These are phyloP conservation scores for Heteronetta atricapilla DNA, from an alignment of 2,113 vertebrate genomes.

Conservation along the genomic window DNA sequence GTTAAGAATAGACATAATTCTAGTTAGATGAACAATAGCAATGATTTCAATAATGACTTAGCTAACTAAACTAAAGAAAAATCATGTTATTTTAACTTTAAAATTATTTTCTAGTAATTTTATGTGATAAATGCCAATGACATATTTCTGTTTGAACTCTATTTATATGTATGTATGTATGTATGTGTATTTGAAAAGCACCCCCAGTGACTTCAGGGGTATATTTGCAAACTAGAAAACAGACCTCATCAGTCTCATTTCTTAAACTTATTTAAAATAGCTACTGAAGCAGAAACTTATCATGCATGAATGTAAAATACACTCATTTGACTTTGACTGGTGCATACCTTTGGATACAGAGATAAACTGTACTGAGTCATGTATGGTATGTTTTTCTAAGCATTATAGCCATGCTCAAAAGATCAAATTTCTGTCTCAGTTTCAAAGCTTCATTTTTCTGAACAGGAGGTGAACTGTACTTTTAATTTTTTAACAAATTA, in stretches of 20 bases:
- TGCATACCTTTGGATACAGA: slow-evolving; percentile 28
- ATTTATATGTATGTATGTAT: not conserved
- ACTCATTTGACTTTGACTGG: slow-evolving; percentile 16
- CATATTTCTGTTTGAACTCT: not conserved
- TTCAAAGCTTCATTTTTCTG: slow-evolving; percentile 51
- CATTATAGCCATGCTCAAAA: not conserved
- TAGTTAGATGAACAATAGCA: not conserved
- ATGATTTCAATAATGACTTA: not conserved
- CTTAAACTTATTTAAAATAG: not conserved
- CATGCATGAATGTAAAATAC: slow-evolving; percentile 13
- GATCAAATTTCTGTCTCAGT: slow-evolving; percentile 52
- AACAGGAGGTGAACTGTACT: slow-evolving; percentile 6
- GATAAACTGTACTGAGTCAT: slow-evolving; percentile 45
- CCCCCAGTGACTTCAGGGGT: not conserved
- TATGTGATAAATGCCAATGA: not conserved
- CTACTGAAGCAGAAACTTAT: slow-evolving; percentile 33
- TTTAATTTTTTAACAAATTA: slow-evolving; percentile 57
- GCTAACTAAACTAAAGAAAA: not conserved
- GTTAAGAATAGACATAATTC: not conserved
- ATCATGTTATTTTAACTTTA: not conserved
- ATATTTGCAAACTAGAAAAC: not conserved
- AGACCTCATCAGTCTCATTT: not conserved
- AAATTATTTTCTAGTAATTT: not conserved
- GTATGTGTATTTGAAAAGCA: not conserved
- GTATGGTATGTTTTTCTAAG: slow-evolving; percentile 59